Conservation (phyloP, 1,140 invertebrate species). For the Maniola jurtina region DNA sequence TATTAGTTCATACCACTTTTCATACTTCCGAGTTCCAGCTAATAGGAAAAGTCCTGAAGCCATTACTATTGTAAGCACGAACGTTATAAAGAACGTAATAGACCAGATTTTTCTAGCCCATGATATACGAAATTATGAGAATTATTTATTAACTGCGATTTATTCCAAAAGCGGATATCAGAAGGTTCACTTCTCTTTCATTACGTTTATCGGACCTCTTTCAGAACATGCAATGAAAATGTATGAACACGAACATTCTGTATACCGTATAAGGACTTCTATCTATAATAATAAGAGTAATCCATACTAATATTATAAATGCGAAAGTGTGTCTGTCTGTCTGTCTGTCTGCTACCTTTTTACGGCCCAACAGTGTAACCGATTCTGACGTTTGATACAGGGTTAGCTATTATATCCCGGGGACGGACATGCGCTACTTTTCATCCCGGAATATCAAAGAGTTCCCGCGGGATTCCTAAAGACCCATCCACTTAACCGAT, state of each 20-base stretch:
- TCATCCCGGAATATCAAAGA: too few species aligned
- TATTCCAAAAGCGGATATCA: neutral
- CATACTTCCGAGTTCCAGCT: neutral
- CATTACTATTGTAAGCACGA: constrained; percentile 10
- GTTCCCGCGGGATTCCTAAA: too few species aligned
- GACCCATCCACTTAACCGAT: too few species aligned
- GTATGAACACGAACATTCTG: neutral
- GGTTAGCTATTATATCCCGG: too few species aligned
- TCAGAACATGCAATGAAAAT: neutral
- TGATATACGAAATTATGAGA: constrained; percentile 1
- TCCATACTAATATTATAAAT: too few species aligned
- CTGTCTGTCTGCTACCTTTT: too few species aligned
- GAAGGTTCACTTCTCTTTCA: neutral
- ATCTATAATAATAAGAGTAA: too few species aligned
- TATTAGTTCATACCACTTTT: too few species aligned
- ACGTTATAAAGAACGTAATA: constrained; percentile 6
- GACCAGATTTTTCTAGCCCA: constrained; percentile 1
- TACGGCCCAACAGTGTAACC: too few species aligned
- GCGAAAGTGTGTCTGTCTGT: too few species aligned
- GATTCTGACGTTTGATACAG: too few species aligned
- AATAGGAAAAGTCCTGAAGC: neutral
- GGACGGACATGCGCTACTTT: too few species aligned
- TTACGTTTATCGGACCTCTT: neutral
- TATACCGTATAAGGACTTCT: neutral
- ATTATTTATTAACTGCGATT: constrained; percentile 15